Evolutionary conservation across 2,113 vertebrate species (phyloP).

Genomic region (Ceratotherium simum): DNA sequence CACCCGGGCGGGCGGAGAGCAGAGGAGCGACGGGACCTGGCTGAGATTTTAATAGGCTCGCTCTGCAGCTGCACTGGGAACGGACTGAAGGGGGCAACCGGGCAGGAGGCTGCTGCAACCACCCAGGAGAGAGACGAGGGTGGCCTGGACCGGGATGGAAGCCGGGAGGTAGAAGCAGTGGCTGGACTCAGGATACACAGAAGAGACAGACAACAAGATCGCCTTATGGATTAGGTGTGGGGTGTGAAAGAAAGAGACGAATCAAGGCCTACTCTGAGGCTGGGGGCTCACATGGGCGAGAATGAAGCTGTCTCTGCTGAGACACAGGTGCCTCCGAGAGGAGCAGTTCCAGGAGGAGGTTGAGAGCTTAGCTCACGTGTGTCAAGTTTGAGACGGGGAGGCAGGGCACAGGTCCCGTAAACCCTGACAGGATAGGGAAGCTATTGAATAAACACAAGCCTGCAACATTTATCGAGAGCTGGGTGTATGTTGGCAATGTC

Average conservation of each 20-base stretch:
- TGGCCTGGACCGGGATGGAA: background rate
- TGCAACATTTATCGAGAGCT: background rate
- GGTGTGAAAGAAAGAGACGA: background rate
- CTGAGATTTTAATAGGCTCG: too few species aligned
- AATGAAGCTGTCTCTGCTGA: background rate
- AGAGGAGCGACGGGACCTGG: fast-evolving
- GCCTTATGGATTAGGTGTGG: background rate
- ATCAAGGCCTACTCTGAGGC: background rate
- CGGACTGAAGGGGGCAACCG: background rate
- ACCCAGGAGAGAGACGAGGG: background rate
- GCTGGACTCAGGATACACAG: background rate
- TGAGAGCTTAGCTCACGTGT: background rate
- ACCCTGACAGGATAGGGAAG: too few species aligned
- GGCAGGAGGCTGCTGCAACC: background rate
- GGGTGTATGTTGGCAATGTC: fast-evolving
- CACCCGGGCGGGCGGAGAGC: too few species aligned
- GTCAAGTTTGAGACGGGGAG: background rate
- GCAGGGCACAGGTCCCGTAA: background rate
- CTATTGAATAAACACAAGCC: background rate
- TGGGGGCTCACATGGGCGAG: background rate
- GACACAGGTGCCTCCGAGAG: background rate
- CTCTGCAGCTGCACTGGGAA: too few species aligned
- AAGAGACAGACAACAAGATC: background rate
- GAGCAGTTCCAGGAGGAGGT: background rate
- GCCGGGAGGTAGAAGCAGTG: background rate